A percentile compares a stretch with the other conserved stretches of the same genome.
Conservation (phyloP, 2,113 vertebrate genomes). For the Chionis minor region DNA sequence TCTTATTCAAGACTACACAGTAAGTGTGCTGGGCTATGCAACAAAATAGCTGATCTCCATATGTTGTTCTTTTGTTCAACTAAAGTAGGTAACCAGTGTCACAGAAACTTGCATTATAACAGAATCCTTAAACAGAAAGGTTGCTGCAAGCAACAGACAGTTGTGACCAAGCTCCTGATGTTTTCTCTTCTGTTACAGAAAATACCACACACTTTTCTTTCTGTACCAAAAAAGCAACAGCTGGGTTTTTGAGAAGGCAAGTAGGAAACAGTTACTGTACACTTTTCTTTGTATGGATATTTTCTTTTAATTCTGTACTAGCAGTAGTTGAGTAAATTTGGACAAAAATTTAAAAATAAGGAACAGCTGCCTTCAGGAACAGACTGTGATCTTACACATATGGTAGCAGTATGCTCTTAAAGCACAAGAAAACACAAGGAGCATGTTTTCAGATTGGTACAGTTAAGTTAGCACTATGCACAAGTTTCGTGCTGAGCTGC, state of each 20-base stretch:
- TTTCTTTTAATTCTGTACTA: not conserved
- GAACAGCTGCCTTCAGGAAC: slow-evolving; percentile 28
- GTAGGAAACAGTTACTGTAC: not conserved
- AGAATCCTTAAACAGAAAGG: not conserved
- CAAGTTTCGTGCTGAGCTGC: not conserved
- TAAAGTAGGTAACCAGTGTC: not conserved
- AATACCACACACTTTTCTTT: not conserved
- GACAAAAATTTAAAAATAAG: not conserved
- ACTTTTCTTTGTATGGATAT: not conserved
- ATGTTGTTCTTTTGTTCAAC: not conserved
- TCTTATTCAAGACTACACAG: not conserved
- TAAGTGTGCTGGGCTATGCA: not conserved
- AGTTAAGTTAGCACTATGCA: not conserved
- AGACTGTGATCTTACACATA: slow-evolving; percentile 23
- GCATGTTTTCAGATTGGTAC: not conserved
- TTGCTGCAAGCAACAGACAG: not conserved
- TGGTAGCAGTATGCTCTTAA: not conserved
- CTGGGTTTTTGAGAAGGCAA: not conserved
- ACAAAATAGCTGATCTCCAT: not conserved
- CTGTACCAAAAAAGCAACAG: not conserved
- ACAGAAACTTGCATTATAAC: not conserved
- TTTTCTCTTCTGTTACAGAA: not conserved
- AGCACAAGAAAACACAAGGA: not conserved
- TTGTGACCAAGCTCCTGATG: not conserved
- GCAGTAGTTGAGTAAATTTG: not conserved